Conservation (phyloP, 1,140 invertebrate species). For the Diorhabda carinulata region DNA sequence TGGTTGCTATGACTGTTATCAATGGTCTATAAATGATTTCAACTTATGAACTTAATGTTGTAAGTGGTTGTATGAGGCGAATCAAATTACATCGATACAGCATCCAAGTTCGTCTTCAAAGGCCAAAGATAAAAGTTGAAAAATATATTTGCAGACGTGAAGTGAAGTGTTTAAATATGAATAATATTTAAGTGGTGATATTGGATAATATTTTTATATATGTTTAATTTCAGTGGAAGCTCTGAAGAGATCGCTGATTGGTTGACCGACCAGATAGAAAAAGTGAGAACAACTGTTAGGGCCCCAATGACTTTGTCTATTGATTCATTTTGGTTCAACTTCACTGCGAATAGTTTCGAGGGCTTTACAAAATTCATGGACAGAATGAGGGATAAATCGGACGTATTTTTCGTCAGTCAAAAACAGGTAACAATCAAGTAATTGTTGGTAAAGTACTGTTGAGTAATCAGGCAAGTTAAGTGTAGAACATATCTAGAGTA, state of each 20-base stretch:
- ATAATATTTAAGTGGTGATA: too few species aligned
- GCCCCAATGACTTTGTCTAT: constrained; percentile 35
- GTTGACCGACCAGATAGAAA: constrained; percentile 30
- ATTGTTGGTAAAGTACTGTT: too few species aligned
- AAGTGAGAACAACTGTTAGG: constrained; percentile 18
- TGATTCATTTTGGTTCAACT: constrained; percentile 30
- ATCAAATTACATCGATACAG: too few species aligned
- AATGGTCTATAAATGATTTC: too few species aligned
- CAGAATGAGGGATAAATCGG: constrained; percentile 20
- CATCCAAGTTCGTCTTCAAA: too few species aligned
- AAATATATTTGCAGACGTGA: too few species aligned
- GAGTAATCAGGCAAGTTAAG: background rate
- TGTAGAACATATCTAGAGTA: background rate
- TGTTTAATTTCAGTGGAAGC: constrained; percentile 25
- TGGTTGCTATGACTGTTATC: too few species aligned
- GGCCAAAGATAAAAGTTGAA: too few species aligned
- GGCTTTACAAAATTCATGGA: constrained; percentile 32
- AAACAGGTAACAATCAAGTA: constrained; percentile 14
- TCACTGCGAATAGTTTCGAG: constrained; percentile 21
- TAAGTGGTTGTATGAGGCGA: too few species aligned
- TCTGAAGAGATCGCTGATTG: constrained; percentile 32
- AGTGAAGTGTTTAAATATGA: too few species aligned
- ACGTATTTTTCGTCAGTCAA: constrained; percentile 36
- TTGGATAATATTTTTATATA: too few species aligned
- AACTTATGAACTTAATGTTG: too few species aligned